Base-by-base conservation (phyloP, 2,888 invertebrate species). In the Limnephilus auricula region DNA sequence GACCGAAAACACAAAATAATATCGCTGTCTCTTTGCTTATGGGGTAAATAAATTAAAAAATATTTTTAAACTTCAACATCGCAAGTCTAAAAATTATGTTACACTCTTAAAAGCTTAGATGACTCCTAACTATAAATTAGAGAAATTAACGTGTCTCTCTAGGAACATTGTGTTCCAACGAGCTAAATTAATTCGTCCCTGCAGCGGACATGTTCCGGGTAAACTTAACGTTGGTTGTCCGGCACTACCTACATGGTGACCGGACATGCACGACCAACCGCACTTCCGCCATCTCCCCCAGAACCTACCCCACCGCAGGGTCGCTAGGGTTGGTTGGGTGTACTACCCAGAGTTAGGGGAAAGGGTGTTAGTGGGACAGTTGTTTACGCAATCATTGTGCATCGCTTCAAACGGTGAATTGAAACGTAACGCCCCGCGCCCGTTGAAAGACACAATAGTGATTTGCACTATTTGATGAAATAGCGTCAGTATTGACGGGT, bases 151-250 rank as follows among this genome's bases (percentile, higher is more conserved):
- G 50, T 3, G 10, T n/a, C 45, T 15, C 50, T 65, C 6, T 5
- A 65, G 50, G 25, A 65, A 65, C 50, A 65, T 18, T 65, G 50
- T 65, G 18, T 65, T 65, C 50, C 6, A 65, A 25, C 50, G 18
- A 65, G 34, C 32, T 34, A 32, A 82, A 82, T 31, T 31, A 82
- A 82, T 82, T 82, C 82, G 82, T 82, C 25, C 15, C 31, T 31
- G 31, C 30, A 32, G 12, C 82, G 50, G 82, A 82, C 82, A 18
- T 13, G 12, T 32, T 34, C 82, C n/a, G 80, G n/a, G 25, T 3
- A 82, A 82, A 82, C 82, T 80, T 80, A n/a, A 32, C 32, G 40
- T 40, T 40, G 40, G 82, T 32, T 34, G 82, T 82, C 82, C 82
- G 4, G 82, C 15, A 25, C 18, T 34, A 31, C 18, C 32, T 12